These are phyloP conservation scores for Phyllopteryx taeniolatus DNA, from an alignment of 2,113 vertebrate genomes.

Conservation along the genomic window DNA sequence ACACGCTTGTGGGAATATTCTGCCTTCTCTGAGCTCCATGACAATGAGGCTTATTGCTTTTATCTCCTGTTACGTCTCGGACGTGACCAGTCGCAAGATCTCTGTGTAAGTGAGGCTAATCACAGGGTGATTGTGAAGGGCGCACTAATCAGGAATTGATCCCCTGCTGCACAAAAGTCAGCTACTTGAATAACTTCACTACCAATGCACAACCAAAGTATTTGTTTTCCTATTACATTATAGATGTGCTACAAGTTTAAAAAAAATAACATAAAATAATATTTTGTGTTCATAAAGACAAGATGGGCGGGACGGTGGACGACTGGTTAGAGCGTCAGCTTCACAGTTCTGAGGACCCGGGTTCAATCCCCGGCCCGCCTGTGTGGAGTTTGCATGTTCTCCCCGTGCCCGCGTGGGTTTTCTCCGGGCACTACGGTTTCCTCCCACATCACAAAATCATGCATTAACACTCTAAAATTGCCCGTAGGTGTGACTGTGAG, in stretches of 20 bases:
- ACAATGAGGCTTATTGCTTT: background rate
- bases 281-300: slow-evolving; percentile 34
- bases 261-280: slow-evolving; percentile 1
- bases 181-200: background rate
- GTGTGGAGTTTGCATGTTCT: too few relatives aligned
- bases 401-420: too few relatives aligned
- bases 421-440: too few relatives aligned
- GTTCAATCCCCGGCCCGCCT: too few relatives aligned
- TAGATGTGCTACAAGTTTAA: slow-evolving; percentile 13
- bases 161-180: background rate
- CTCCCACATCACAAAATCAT: too few relatives aligned
- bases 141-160: background rate
- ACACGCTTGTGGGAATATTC: background rate
- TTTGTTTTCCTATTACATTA: background rate
- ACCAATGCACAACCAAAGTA: too few relatives aligned
- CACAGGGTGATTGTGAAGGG: background rate
- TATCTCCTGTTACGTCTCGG: background rate
- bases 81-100: background rate
- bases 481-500: too few relatives aligned
- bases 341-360: too few relatives aligned
- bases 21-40: background rate
- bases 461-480: too few relatives aligned
- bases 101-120: background rate
- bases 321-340: too few relatives aligned
- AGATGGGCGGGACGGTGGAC: too few relatives aligned